Base-by-base conservation (phyloP, 1,140 invertebrate genomes). In the Paralvinella palmiformis region DNA sequence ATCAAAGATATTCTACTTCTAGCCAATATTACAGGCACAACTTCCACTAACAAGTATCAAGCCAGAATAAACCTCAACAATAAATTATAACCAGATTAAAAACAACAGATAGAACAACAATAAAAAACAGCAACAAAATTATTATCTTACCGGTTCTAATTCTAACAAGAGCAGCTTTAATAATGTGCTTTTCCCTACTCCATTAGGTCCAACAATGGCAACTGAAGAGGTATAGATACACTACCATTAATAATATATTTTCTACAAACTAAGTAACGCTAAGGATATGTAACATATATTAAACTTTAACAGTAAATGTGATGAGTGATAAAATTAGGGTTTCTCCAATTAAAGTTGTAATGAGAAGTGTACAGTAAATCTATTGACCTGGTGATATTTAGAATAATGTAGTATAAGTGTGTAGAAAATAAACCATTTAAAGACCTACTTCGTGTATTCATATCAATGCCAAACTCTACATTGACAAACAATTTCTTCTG, bases 171-270 rank as follows among this genome's bases (percentile, higher is more conserved):
- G 81, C 56, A 99, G 82, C 80, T 98, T 98, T 7, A 99, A 85
- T 80, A 99, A 95, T 1, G 96, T 99, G 57, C 92, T 95, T 84
- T 98, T 98, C 53, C 96, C 96, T 3, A 98, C 95, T 62, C 86
- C 86, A 78, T 87, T 87, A 4, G 85, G 85, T 5, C 85, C 85
- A 63, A 86, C 84, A 69, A 85, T 83, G 27, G 83, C 83, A 64
- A 85, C 82, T 80, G 69, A 41, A 73, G 70, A 53, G 58, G 50
- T 64, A 66, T 52, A 64, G 55, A 10, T 10, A 60, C 7, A 20
- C n/a, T 1, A 33, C 22, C 50, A 29, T 27, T 29, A 52, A 22
- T 29, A 52, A 57, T 57, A 33, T 32, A 57, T n/a, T 29, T 31
- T n/a, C 31, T 13, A 41, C 31, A 35, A n/a, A 33, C 31, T 36